Conservation (phyloP, 2,797 vertebrate species). For the Leucoraja ocellata region DNA sequence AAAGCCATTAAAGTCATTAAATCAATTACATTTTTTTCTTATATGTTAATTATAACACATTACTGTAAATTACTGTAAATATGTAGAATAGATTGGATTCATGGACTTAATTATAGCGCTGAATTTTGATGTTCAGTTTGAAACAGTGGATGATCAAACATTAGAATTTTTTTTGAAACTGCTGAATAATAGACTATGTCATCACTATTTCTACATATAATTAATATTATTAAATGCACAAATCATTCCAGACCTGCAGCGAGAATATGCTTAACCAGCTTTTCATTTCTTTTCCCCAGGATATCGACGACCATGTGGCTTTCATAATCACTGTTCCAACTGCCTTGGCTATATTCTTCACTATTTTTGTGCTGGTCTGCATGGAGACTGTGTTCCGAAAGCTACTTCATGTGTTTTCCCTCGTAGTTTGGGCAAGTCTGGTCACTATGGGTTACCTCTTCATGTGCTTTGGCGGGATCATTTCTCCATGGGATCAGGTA, state of each 20-base stretch:
- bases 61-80: background rate
- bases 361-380: constrained; percentile 92
- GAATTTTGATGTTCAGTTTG: background rate
- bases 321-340: constrained; percentile 95
- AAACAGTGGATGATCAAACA: background rate
- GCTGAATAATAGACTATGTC: constrained; percentile 17
- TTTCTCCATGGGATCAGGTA: constrained; percentile 98
- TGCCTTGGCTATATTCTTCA: constrained; percentile 90
- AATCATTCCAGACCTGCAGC: background rate
- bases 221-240: background rate
- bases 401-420: constrained; percentile 82
- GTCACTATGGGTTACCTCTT: constrained; percentile 96
- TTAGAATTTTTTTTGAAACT: background rate
- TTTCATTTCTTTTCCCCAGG: constrained; percentile 58
- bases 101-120: background rate
- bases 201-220: constrained; percentile 3
- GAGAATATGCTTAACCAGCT: background rate
- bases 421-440: constrained; percentile 89
- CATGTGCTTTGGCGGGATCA: constrained; percentile 89
- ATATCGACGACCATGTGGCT: constrained; percentile 81
- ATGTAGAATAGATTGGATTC: background rate
- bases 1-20: background rate
- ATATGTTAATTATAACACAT: background rate
- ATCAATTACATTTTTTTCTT: background rate
- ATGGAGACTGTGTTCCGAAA: constrained; percentile 93